Evolutionary conservation across 2,797 vertebrate species (phyloP).

Genomic region (Champsocephalus gunnari): DNA sequence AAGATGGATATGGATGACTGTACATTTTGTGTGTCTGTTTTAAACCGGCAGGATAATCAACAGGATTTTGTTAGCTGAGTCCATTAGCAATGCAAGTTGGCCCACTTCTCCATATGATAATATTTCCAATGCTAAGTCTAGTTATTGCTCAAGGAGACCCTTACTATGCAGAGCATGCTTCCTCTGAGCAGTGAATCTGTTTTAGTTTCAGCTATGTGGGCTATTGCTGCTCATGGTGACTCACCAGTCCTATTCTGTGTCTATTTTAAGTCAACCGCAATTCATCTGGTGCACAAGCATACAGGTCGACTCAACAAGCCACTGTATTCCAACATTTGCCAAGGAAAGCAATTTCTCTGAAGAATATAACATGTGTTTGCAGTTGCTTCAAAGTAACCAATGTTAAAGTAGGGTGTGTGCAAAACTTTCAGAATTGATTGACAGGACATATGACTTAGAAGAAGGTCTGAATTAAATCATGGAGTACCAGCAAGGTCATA

Average conservation of each 20-base stretch:
- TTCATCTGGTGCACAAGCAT: not conserved
- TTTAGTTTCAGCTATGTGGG: not conserved
- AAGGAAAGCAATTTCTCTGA: not conserved
- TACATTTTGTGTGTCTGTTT: conserved; percentile 1
- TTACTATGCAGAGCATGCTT: not conserved
- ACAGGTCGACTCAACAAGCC: not conserved
- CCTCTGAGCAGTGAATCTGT: not conserved
- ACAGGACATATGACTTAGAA: no score
- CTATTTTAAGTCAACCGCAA: not conserved
- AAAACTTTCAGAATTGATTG: not conserved
- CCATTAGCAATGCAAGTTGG: not conserved
- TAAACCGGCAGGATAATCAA: conserved; percentile 7
- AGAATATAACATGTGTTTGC: not conserved
- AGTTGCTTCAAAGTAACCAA: not conserved
- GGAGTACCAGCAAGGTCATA: not conserved
- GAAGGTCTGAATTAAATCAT: not conserved
- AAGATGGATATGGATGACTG: not conserved
- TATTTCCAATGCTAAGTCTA: not conserved
- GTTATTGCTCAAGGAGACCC: not conserved
- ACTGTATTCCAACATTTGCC: not conserved
- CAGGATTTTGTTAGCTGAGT: not conserved
- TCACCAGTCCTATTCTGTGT: not conserved
- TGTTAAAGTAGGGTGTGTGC: not conserved
- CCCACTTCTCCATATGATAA: not conserved
- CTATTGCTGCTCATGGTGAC: not conserved